These are phyloP conservation scores for Tricholauxania praeusta DNA, from an alignment of 2,888 invertebrate genomes.

Conservation along the genomic window DNA sequence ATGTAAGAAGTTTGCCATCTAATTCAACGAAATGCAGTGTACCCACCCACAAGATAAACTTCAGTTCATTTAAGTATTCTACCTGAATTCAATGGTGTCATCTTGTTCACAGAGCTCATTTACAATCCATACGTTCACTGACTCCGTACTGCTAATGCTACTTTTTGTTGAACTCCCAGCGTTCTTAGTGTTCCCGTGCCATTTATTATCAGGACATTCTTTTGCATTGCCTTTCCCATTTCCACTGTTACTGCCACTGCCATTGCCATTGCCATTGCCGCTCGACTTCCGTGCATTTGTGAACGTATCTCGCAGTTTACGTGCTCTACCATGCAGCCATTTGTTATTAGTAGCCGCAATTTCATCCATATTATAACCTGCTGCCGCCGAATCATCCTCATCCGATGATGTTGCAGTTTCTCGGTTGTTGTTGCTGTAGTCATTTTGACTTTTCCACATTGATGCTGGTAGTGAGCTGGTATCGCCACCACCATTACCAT, in stretches of 20 bases:
- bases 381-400: slow-evolving; percentile 33
- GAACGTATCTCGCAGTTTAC: neutral
- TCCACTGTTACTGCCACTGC: neutral
- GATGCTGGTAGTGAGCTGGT: slow-evolving; percentile 2
- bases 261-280: slow-evolving; percentile 40
- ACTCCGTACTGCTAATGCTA: slow-evolving; percentile 45
- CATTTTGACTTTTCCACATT: slow-evolving; percentile 43
- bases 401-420: slow-evolving; percentile 39
- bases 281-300: slow-evolving; percentile 42
- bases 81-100: slow-evolving; percentile 58
- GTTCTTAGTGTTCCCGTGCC: slow-evolving; percentile 48
- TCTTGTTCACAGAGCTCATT: slow-evolving; percentile 57
- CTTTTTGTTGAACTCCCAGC: slow-evolving; percentile 16
- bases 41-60: slow-evolving; percentile 6
- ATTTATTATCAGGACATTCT: slow-evolving; percentile 53
- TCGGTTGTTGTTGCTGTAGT: slow-evolving; percentile 33
- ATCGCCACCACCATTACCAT: slow-evolving; percentile 34
- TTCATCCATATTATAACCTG: slow-evolving; percentile 19
- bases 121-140: slow-evolving; percentile 55
- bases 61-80: slow-evolving; percentile 30
- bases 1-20: neutral
- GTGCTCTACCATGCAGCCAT: slow-evolving; percentile 21
- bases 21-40: neutral
- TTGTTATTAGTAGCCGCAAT: slow-evolving; percentile 15
- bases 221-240: slow-evolving; percentile 40